Conservation (phyloP, 2,888 invertebrate species). For the Drymonia ruficornis region DNA sequence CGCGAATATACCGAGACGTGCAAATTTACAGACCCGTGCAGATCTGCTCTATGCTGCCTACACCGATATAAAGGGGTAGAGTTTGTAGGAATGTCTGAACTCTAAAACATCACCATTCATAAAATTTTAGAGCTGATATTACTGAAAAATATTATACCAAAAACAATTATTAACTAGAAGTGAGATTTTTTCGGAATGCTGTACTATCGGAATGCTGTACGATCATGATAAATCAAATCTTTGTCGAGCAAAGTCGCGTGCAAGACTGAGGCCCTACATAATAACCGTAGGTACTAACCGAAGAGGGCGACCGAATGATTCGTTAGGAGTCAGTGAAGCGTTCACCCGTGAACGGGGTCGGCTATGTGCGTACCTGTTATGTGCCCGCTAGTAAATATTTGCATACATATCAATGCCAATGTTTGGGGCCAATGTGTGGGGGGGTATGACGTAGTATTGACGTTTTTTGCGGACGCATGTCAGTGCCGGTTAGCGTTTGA, state of each 20-base stretch:
- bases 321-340: slow-evolving; percentile 79
- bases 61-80: neutral
- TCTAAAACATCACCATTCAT: too few relatives aligned
- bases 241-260: neutral
- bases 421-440: slow-evolving; percentile 50
- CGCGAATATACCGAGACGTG: slow-evolving; percentile 53
- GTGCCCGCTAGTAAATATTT: slow-evolving; percentile 78
- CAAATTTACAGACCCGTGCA: slow-evolving; percentile 69
- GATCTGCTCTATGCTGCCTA: slow-evolving; percentile 61
- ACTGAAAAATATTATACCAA: too few relatives aligned
- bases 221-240: too few relatives aligned
- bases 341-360: slow-evolving; percentile 78
- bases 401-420: slow-evolving; percentile 76
- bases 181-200: too few relatives aligned
- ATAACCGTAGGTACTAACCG: slow-evolving; percentile 21
- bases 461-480: slow-evolving; percentile 12
- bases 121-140: too few relatives aligned
- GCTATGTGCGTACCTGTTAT: slow-evolving; percentile 72
- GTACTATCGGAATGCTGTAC: too few relatives aligned
- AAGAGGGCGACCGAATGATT: slow-evolving; percentile 61
- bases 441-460: slow-evolving; percentile 43
- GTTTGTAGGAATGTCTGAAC: neutral
- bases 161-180: too few relatives aligned
- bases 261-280: neutral
- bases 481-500: neutral